Conservation (phyloP, 2,797 vertebrate genomes). For the Hipposideros larvatus region DNA sequence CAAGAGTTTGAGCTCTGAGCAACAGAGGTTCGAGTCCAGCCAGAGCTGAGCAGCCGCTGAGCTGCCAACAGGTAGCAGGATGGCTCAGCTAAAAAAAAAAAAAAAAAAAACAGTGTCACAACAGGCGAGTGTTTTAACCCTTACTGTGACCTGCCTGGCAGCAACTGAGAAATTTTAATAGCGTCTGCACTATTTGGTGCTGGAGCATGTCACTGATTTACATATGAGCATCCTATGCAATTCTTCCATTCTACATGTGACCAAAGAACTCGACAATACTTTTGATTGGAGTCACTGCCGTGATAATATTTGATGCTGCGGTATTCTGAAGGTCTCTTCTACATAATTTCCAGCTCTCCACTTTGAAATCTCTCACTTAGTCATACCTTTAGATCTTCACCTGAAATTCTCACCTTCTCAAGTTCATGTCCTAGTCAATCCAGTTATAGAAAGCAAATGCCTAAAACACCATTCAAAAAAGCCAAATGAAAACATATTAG, state of each 20-base stretch:
- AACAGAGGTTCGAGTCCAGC: no score
- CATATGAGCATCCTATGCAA: not conserved
- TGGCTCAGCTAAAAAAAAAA: no score
- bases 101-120: not conserved
- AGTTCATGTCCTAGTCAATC: conserved; percentile 69
- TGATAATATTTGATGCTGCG: conserved; percentile 52
- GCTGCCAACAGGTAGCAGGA: no score
- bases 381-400: conserved; percentile 41
- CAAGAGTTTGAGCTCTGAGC: no score
- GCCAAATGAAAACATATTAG: conserved; percentile 54
- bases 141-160: not conserved
- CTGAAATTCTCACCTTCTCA: conserved; percentile 61
- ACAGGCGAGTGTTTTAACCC: not conserved
- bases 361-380: conserved; percentile 41
- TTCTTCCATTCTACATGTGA: not conserved
- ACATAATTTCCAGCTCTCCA: conserved; percentile 49
- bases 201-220: not conserved
- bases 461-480: conserved; percentile 39
- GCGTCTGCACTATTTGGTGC: not conserved
- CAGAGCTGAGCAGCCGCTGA: no score
- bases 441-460: conserved; percentile 24
- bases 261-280: not conserved
- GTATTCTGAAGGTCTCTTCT: conserved; percentile 41
- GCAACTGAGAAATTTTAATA: conserved; percentile 1
- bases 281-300: not conserved